phyloP scores from a whole-genome alignment of 2,888 invertebrate species.

The Baronia brevicornis region DNA sequence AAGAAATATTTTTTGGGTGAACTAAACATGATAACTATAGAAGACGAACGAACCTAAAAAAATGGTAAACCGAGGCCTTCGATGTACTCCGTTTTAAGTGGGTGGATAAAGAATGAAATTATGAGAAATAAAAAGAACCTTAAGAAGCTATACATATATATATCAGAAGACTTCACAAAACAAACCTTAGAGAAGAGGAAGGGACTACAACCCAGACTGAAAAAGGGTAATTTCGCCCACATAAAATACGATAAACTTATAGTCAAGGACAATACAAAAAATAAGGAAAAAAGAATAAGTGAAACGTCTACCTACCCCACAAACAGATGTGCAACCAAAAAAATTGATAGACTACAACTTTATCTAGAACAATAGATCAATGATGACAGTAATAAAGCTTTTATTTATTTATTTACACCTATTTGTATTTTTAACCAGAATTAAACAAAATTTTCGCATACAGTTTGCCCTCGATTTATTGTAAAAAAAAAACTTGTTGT shows the following conservation, averaged over 20 bases:
- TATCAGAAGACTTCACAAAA: slow-evolving; percentile 24
- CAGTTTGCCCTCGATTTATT: no score
- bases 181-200: slow-evolving; percentile 23
- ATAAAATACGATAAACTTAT: slow-evolving; percentile 24
- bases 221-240: slow-evolving; percentile 21
- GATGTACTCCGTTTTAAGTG: slow-evolving; percentile 15
- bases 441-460: no score
- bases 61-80: slow-evolving; percentile 19
- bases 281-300: slow-evolving; percentile 20
- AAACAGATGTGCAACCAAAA: slow-evolving; percentile 12
- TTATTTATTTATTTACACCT: no score
- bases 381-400: no score
- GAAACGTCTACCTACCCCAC: slow-evolving; percentile 17
- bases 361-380: no score
- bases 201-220: slow-evolving; percentile 16
- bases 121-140: slow-evolving; percentile 22
- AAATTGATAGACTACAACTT: no score
- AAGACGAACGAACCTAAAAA: slow-evolving; percentile 19
- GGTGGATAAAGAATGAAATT: slow-evolving; percentile 22
- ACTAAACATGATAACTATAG: slow-evolving; percentile 16
- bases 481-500: no score
- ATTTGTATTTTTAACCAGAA: no score
- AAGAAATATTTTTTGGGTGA: slow-evolving; percentile 14
- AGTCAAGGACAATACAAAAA: slow-evolving; percentile 16
- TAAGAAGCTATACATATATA: slow-evolving; percentile 18